A percentile compares a stretch with the other conserved stretches of the same genome.
Evolutionary conservation across 2,113 vertebrate genomes (phyloP).

Genomic region (Gnathonemus echidnorhynchus): DNA sequence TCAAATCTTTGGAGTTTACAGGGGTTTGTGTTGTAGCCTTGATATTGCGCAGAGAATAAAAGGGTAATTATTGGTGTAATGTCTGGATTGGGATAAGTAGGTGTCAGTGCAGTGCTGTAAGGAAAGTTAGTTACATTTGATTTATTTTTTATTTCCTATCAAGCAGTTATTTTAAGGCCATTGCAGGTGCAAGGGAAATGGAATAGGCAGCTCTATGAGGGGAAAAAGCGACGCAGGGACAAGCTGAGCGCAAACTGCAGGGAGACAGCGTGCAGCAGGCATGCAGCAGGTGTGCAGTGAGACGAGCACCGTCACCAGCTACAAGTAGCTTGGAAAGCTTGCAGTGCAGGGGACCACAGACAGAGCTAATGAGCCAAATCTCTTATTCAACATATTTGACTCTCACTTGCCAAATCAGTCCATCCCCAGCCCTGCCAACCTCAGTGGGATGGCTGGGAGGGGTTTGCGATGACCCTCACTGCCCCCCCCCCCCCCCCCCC

Average conservation of each 20-base stretch:
- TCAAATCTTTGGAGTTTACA: background rate
- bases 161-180: background rate
- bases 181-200: background rate
- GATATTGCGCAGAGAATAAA: background rate
- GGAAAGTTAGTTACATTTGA: background rate
- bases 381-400: background rate
- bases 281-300: background rate
- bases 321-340: background rate
- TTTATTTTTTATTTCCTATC: background rate
- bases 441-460: background rate
- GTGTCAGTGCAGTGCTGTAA: background rate
- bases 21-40: background rate
- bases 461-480: background rate
- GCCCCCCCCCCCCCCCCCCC: background rate
- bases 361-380: background rate
- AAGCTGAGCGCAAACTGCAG: background rate
- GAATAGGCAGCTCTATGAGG: background rate
- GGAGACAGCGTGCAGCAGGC: no score
- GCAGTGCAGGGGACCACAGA: background rate
- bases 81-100: background rate
- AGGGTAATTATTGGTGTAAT: background rate
- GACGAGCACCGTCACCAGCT: background rate
- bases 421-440: background rate
- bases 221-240: background rate
- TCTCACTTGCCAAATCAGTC: background rate